These are phyloP conservation scores for Scolanthus callimorphus DNA, from an alignment of 92 coral and sea anemone genomes.

Conservation along the genomic window DNA sequence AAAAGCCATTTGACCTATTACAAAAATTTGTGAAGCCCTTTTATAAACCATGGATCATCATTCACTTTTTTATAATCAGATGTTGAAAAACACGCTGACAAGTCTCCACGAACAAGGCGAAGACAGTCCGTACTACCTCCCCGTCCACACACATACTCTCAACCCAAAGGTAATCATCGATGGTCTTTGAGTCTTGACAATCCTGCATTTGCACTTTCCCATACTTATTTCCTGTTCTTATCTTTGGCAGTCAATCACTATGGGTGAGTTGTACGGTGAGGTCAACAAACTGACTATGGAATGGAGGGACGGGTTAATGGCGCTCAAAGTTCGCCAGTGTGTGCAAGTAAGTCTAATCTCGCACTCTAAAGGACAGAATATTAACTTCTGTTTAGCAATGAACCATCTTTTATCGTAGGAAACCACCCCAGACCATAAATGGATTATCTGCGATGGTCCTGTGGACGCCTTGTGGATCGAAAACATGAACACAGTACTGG, in stretches of 20 bases:
- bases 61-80: slow-evolving; percentile 44
- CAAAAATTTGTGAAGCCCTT: no score
- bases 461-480: slow-evolving; percentile 98
- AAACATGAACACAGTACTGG: slow-evolving; percentile 98
- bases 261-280: slow-evolving; percentile 99
- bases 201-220: no score
- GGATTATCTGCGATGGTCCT: slow-evolving; percentile 99
- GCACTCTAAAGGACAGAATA: no score
- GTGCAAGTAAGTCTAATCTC: slow-evolving; percentile 82
- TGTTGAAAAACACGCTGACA: slow-evolving; percentile 77
- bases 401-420: slow-evolving; percentile 74
- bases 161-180: slow-evolving; percentile 99
- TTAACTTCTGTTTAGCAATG: no score
- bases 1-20: no score
- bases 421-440: slow-evolving; percentile 91
- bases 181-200: no score
- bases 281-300: slow-evolving; percentile 95
- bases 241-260: slow-evolving; percentile 85
- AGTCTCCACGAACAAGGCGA: slow-evolving; percentile 70
- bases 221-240: no score
- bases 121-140: slow-evolving; percentile 83
- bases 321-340: slow-evolving; percentile 92
- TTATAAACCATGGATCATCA: no score
- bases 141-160: slow-evolving; percentile 80
- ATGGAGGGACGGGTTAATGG: slow-evolving; percentile 97